phyloP scores from a whole-genome alignment of 2,797 vertebrate genomes.

The Delichon dasypus region DNA sequence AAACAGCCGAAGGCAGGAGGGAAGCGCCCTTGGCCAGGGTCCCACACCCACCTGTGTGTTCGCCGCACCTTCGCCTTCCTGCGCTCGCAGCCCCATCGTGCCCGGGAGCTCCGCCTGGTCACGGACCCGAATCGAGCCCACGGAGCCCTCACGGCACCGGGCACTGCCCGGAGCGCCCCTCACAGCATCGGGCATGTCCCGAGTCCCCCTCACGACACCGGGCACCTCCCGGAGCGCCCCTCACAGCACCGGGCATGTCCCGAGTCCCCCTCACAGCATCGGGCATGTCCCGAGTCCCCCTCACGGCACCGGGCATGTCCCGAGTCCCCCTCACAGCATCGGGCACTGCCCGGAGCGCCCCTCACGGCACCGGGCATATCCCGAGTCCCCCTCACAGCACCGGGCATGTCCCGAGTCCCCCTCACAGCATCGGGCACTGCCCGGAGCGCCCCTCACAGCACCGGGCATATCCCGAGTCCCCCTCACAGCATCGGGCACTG shows the following conservation, averaged over 20 bases:
- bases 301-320: background rate
- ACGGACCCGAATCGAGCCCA: background rate
- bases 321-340: no score
- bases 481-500: no score
- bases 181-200: accelerated
- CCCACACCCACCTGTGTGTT: background rate
- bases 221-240: accelerated
- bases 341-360: no score
- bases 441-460: no score
- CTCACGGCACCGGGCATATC: no score
- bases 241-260: background rate
- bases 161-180: background rate
- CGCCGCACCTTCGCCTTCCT: accelerated
- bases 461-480: no score
- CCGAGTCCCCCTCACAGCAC: no score
- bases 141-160: background rate
- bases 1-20: accelerated
- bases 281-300: accelerated
- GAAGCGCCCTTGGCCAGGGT: accelerated
- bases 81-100: accelerated
- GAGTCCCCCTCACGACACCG: background rate
- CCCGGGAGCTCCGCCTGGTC: background rate
- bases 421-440: no score
- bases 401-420: no score
- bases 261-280: background rate